phyloP scores from a whole-genome alignment of 53 echinoderm and acorn worm genomes.

The Antedon mediterranea region DNA sequence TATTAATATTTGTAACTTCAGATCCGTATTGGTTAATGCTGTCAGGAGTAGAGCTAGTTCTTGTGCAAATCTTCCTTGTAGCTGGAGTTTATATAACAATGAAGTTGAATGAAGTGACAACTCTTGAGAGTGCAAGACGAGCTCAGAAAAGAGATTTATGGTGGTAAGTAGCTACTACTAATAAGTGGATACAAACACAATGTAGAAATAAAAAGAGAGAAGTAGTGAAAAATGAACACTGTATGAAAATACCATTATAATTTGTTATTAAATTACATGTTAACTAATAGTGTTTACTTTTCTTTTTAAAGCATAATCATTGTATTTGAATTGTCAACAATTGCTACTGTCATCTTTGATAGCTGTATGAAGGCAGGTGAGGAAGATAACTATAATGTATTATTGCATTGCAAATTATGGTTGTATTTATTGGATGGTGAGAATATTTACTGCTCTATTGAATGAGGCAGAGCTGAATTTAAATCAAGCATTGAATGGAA shows the following conservation, averaged over 20 bases:
- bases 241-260: too few species aligned
- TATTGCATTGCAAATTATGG: too few species aligned
- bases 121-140: constrained; percentile 55
- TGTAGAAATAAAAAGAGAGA: too few species aligned
- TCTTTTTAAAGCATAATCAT: constrained; percentile 55
- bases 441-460: too few species aligned
- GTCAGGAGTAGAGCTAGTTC: constrained; percentile 56
- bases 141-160: constrained; percentile 69
- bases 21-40: constrained; percentile 94
- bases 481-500: too few species aligned
- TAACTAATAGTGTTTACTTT: constrained; percentile 4
- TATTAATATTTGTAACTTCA: constrained; percentile 5
- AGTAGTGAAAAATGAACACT: too few species aligned
- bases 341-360: constrained; percentile 75
- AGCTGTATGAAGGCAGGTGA: constrained; percentile 60
- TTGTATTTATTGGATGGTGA: too few species aligned
- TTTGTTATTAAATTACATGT: too few species aligned
- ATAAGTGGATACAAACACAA: too few species aligned
- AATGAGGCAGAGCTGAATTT: too few species aligned
- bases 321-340: constrained; percentile 80
- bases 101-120: constrained; percentile 66
- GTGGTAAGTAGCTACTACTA: constrained; percentile 50
- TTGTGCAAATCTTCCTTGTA: constrained; percentile 69
- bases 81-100: constrained; percentile 76
- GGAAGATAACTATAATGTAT: neutral